These are phyloP conservation scores for Wasmannia auropunctata DNA, from an alignment of 1,140 invertebrate genomes.

Conservation along the genomic window DNA sequence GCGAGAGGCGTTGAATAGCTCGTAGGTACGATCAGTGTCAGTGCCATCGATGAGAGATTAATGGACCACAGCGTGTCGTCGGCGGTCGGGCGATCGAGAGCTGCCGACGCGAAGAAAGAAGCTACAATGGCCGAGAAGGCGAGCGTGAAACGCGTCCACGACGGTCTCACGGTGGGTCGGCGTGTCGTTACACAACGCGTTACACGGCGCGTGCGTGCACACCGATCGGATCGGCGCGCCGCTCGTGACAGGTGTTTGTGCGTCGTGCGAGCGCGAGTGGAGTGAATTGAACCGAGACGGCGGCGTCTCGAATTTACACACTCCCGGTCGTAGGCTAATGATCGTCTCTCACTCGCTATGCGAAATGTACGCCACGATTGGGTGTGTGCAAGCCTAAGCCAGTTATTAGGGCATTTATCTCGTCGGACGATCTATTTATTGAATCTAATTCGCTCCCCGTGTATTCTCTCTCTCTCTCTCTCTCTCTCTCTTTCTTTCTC, in stretches of 20 bases:
- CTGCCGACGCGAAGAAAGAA: conserved; percentile 19
- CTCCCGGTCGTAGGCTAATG: conserved; percentile 43
- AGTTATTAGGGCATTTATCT: conserved; percentile 55
- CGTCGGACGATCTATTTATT: conserved; percentile 60
- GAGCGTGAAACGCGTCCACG: conserved; percentile 50
- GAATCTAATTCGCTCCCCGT: conserved; percentile 24
- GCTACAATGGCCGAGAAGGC: conserved; percentile 48
- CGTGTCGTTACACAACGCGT: conserved; percentile 62
- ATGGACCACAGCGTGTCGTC: conserved; percentile 37
- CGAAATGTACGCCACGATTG: not conserved
- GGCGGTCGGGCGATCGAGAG: not conserved
- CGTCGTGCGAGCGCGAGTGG: conserved; percentile 12
- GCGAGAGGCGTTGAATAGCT: conserved; percentile 17
- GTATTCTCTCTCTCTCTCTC: too few species aligned
- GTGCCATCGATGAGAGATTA: conserved; percentile 57
- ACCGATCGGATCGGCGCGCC: conserved; percentile 8
- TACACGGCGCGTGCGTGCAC: not conserved
- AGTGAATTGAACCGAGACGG: conserved; percentile 11
- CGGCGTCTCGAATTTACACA: conserved; percentile 36
- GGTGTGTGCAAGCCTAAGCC: conserved; percentile 11
- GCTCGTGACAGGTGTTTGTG: conserved; percentile 60
- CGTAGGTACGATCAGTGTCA: conserved; percentile 6
- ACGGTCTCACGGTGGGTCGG: conserved; percentile 68
- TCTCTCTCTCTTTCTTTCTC: too few species aligned
- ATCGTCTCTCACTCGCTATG: conserved; percentile 35